phyloP scores from a whole-genome alignment of 2,888 invertebrate genomes.

The Arge pagana region DNA sequence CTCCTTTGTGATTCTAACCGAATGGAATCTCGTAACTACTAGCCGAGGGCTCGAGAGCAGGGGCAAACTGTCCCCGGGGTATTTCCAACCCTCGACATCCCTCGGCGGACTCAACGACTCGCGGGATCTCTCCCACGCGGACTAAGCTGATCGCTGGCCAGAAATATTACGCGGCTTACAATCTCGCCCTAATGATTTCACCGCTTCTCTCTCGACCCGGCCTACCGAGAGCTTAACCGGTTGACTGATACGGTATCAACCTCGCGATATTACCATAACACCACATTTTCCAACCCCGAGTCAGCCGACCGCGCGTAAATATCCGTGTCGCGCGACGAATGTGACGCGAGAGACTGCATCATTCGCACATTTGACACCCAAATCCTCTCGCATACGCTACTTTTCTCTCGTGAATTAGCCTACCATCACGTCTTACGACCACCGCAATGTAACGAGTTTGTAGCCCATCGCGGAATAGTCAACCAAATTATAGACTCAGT shows the following conservation, averaged over 20 bases:
- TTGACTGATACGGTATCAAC: slow-evolving; percentile 6
- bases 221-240: not conserved
- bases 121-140: slow-evolving; percentile 17
- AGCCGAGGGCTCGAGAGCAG: slow-evolving; percentile 2
- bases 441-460: too few species aligned
- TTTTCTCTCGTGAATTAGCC: too few species aligned
- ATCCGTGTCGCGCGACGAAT: too few species aligned
- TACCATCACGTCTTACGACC: too few species aligned
- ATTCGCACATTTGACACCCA: too few species aligned
- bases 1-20: slow-evolving; percentile 3
- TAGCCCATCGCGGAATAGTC: too few species aligned
- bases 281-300: too few species aligned
- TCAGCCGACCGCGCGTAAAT: too few species aligned
- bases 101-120: slow-evolving; percentile 1
- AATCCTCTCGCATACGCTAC: too few species aligned
- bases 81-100: slow-evolving; percentile 8
- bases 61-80: slow-evolving; percentile 20
- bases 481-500: too few species aligned
- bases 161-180: slow-evolving; percentile 12
- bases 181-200: slow-evolving; percentile 10
- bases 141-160: slow-evolving; percentile 13
- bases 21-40: slow-evolving; percentile 5
- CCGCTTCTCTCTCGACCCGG: not conserved
- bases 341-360: too few species aligned
- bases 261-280: too few species aligned